Base-by-base conservation (phyloP, 2,797 vertebrate species). In the Mareca strepera region DNA sequence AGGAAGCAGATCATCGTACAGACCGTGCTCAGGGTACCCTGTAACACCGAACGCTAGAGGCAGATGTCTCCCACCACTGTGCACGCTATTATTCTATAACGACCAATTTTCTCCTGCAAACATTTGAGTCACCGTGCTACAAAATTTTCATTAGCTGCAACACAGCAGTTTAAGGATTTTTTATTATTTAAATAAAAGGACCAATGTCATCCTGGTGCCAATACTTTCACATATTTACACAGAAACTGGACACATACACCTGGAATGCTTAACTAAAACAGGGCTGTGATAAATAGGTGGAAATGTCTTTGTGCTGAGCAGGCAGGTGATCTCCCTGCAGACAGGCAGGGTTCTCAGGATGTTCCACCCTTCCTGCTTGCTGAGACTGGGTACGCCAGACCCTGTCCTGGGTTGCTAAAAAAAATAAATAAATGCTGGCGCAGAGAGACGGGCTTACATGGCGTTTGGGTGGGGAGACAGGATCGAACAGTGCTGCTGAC, bases 191-290 rank as follows among this genome's bases (percentile, higher is more conserved):
- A 44, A 7, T 12, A 64, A 20, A 26, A 80, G 9, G 14, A 63
- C 0, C 0, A 0, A 6, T 52, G 6, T 48, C 35, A 72, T 12
- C 4, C 26, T 8, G 5, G 8, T 80, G 35, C 52, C 37, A 69
- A 25, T 52, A 63, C 25, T 60, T 53, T 23, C 53, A 86, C 6
- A 14, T 31, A 83, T 58, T 81, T 55, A 68, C 23, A 18, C 35
- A 50, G 56, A 48, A 63, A 18, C 41, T 77, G 50, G 60, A 74
- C 31, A 55, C 17, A 21, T 23, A 52, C 10, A 22, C 52, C 25
- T 31, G 28, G 33, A 94, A 88, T 37, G 37, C 20, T 72, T 50
- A 68, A 53, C 23, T 89, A 2, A 37, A 59, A 59, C 11, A 91
- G 18, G 35, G 35, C 31, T 82, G 25, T 56, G 73, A 35, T 52